These are phyloP conservation scores for Cromileptes altivelis DNA, from an alignment of 2,113 vertebrate genomes.

Conservation along the genomic window DNA sequence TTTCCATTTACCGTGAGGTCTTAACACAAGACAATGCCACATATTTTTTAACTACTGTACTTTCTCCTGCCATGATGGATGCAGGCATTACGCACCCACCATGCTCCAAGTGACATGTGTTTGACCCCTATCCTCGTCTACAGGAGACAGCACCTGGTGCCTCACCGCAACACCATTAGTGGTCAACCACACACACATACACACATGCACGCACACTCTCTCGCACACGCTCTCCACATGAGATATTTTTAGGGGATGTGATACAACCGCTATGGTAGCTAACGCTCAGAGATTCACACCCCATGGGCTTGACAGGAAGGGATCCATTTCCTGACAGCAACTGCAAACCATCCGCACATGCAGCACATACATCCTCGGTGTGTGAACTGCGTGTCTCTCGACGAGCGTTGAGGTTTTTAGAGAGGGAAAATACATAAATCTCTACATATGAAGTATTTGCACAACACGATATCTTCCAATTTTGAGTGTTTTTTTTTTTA, in stretches of 20 bases:
- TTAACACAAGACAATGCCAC: slow-evolving; percentile 38
- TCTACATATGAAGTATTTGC: background rate
- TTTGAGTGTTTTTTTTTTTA: slow-evolving; percentile 5
- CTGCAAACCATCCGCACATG: slow-evolving; percentile 77
- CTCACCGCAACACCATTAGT: slow-evolving; percentile 73
- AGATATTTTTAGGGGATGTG: slow-evolving; percentile 70
- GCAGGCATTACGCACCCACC: slow-evolving; percentile 12
- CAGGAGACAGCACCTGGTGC: slow-evolving; percentile 77
- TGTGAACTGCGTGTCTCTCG: slow-evolving; percentile 18
- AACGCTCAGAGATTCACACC: slow-evolving; percentile 73
- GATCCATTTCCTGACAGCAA: slow-evolving; percentile 86
- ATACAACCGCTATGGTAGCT: slow-evolving; percentile 63
- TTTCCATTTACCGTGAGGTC: slow-evolving; percentile 26
- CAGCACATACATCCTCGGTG: slow-evolving; percentile 14
- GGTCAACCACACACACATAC: slow-evolving; percentile 56
- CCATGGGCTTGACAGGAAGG: slow-evolving; percentile 80
- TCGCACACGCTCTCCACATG: slow-evolving; percentile 25
- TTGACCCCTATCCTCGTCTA: slow-evolving; percentile 72
- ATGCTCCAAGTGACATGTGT: slow-evolving; percentile 62
- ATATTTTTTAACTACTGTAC: slow-evolving; percentile 56
- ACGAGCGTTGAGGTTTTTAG: slow-evolving; percentile 22
- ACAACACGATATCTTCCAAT: background rate
- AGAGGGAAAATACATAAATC: background rate
- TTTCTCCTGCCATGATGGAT: slow-evolving; percentile 50
- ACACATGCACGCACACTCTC: slow-evolving; percentile 44